phyloP scores from a whole-genome alignment of 2,797 vertebrate genomes.

The Takifugu rubripes region DNA sequence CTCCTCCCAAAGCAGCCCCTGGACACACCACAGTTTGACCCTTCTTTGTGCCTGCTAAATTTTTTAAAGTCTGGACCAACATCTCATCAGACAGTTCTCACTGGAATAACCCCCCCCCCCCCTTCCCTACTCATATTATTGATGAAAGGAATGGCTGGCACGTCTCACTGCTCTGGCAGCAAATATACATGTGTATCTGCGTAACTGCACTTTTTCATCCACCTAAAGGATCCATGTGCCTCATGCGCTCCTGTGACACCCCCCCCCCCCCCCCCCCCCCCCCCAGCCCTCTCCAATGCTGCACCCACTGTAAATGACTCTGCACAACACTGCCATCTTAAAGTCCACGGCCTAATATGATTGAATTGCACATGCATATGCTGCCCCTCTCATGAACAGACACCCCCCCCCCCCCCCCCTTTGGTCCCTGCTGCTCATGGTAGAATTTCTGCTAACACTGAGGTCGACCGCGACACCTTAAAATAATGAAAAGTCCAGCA shows the following conservation, averaged over 20 bases:
- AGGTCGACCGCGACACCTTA: constrained; percentile 4
- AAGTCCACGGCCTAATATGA: constrained; percentile 16
- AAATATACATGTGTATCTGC: neutral
- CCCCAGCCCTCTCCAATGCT: constrained; percentile 12
- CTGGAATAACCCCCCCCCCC: constrained; percentile 6
- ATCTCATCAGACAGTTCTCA: constrained; percentile 30
- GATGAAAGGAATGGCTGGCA: constrained; percentile 11
- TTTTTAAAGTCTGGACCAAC: constrained; percentile 12
- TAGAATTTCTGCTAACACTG: neutral
- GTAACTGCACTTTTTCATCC: too few relatives aligned
- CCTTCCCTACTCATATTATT: constrained; percentile 9
- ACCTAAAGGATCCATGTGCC: too few relatives aligned
- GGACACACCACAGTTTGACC: too few relatives aligned
- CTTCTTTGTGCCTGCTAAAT: too few relatives aligned
- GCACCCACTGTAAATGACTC: constrained; percentile 22
- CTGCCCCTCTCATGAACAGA: neutral
- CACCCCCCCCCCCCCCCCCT: constrained; percentile 1
- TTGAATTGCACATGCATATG: constrained; percentile 14
- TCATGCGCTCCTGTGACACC: neutral
- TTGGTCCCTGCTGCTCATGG: constrained; percentile 11
- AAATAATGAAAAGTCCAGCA: constrained; percentile 26
- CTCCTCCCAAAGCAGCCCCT: too few relatives aligned
- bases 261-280: neutral
- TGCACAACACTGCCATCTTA: constrained; percentile 37
- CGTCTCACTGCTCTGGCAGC: constrained; percentile 10